These are phyloP conservation scores for Drosophila pseudotakahashii DNA, from an alignment of 2,888 invertebrate genomes.

Conservation along the genomic window DNA sequence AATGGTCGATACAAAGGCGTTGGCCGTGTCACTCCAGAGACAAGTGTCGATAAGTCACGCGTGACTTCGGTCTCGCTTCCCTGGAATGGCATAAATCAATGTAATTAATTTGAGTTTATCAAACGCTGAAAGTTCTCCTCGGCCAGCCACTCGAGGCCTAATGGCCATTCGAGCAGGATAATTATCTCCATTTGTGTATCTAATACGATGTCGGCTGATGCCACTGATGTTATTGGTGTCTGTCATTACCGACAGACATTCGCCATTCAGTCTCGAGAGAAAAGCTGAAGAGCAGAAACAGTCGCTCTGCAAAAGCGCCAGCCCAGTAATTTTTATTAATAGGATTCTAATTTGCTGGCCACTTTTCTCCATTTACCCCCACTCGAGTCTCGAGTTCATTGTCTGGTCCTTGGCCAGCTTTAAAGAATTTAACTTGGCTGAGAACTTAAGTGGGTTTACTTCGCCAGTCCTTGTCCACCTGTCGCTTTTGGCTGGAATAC, in stretches of 20 bases:
- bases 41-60: slow-evolving; percentile 64
- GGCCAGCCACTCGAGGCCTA: slow-evolving; percentile 43
- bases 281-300: slow-evolving; percentile 7
- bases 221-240: slow-evolving; percentile 37
- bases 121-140: slow-evolving; percentile 43
- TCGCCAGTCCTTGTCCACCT: slow-evolving; percentile 14
- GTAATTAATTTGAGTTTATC: slow-evolving; percentile 77
- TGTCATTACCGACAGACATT: slow-evolving; percentile 56
- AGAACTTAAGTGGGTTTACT: slow-evolving; percentile 16
- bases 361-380: slow-evolving; percentile 31
- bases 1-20: slow-evolving; percentile 22
- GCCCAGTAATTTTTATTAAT: slow-evolving; percentile 60
- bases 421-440: slow-evolving; percentile 12
- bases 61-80: slow-evolving; percentile 25
- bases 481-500: slow-evolving; percentile 16
- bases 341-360: slow-evolving; percentile 51
- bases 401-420: not conserved
- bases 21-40: slow-evolving; percentile 54
- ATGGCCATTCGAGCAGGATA: slow-evolving; percentile 68
- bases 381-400: not conserved
- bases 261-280: slow-evolving; percentile 15
- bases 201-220: slow-evolving; percentile 30
- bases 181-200: slow-evolving; percentile 65
- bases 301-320: slow-evolving; percentile 3
- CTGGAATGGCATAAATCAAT: slow-evolving; percentile 71